Evolutionary conservation across 2,113 vertebrate genomes (phyloP), one percentile per base, ranked within the genome.

Genomic region (Sinosuthora webbiana): DNA sequence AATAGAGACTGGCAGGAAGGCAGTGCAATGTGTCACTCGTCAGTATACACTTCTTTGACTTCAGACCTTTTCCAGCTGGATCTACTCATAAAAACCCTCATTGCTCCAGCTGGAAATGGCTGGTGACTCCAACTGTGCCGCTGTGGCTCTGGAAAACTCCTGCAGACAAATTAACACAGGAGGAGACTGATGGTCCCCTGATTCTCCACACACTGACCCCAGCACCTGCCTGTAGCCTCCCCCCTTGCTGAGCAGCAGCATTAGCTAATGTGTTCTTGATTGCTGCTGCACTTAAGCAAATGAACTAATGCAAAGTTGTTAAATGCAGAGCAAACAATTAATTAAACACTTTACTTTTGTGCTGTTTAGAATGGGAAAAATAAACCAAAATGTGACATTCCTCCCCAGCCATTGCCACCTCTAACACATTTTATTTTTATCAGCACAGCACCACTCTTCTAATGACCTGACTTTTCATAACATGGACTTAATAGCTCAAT

Each of bases 301-400:
- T 76, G 68, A 87, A 89, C 86, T 93, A 93, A 86, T 37, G 28
- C 39, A 62, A 93, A 97, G 76, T 74, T 91, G 64, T 88, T 94
- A 95, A 97, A 94, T 74, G 44, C 84, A 92, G 69, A 94, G 71
- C 64, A 94, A 96, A 96, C 71, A 94, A 87, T 96, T 97, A 96
- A 97, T 95, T 95, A 95, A 87, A 77, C 45, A 84, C 49, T 75
- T 93, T 76, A 57, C 71, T 95, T 95, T 86, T 69, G 19, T 84
- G 53, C 33, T 82, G 33, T 79, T 89, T 89, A 50, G 18, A 85
- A 87, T 39, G 57, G 31, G 24, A 86, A 79, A 78, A 83, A 88
- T 62, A 87, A 87, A 41, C 12, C 9, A 77, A 77, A 94, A 77
- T 53, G 30, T 80, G 75, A 20, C 41, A 77, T 90, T 88, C 21